A percentile compares a stretch with the other conserved stretches of the same genome.
These are phyloP conservation scores for Parasteatoda lunata DNA, from an alignment of 2,888 invertebrate species.

Conservation along the genomic window DNA sequence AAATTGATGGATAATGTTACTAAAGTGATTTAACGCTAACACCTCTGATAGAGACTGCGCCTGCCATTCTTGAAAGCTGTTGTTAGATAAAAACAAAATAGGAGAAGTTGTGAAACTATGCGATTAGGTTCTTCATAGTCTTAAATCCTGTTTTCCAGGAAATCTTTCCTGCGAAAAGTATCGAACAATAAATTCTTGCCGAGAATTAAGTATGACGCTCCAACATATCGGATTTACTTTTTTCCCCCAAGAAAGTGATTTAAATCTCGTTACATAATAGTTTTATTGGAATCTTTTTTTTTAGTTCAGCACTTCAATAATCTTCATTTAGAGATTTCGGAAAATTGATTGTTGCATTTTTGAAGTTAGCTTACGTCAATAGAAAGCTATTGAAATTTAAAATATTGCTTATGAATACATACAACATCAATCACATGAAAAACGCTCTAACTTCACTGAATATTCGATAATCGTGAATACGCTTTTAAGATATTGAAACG, in stretches of 20 bases:
- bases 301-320: too few species aligned
- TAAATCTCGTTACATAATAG: constrained; percentile 57
- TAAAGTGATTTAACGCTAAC: constrained; percentile 51
- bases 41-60: constrained; percentile 19
- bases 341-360: not conserved
- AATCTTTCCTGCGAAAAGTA: constrained; percentile 26
- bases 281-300: constrained; percentile 40
- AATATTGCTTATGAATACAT: too few species aligned
- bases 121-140: constrained; percentile 49
- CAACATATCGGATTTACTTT: constrained; percentile 23
- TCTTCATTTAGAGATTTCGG: too few species aligned
- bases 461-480: too few species aligned
- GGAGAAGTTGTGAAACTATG: constrained; percentile 12
- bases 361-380: not conserved
- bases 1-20: constrained; percentile 51
- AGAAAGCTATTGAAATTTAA: not conserved
- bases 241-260: constrained; percentile 17
- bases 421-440: too few species aligned
- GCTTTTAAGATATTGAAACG: too few species aligned
- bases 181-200: constrained; percentile 24
- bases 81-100: constrained; percentile 4
- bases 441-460: too few species aligned
- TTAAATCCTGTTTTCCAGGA: constrained; percentile 57
- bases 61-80: constrained; percentile 14
- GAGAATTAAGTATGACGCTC: constrained; percentile 23